Percentiles rank a stretch among this genome's conserved stretches.
These are phyloP conservation scores for Eupsittula cactorum DNA, from an alignment of 2,113 vertebrate genomes.

Conservation along the genomic window DNA sequence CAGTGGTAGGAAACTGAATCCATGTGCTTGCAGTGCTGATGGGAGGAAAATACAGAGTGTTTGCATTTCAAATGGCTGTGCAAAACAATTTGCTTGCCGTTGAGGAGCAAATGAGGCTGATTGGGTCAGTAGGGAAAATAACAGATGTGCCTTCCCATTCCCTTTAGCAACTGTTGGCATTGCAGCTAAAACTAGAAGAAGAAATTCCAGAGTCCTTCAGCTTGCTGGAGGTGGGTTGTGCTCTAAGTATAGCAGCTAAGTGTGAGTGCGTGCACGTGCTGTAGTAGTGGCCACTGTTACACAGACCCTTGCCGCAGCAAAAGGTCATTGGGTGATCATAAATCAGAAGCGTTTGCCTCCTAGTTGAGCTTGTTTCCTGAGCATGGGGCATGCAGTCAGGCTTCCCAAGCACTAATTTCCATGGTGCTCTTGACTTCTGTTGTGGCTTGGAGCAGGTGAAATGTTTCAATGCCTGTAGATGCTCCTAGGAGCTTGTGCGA, in stretches of 20 bases:
- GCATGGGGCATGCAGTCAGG: accelerated
- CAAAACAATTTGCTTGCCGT: neutral
- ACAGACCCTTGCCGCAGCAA: accelerated
- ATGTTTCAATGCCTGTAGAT: neutral
- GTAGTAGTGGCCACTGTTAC: neutral
- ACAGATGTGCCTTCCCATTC: neutral
- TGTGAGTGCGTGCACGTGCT: neutral
- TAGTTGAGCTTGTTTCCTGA: neutral
- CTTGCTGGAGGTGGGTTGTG: neutral
- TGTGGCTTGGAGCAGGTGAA: neutral
- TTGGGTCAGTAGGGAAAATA: neutral
- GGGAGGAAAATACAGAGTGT: neutral
- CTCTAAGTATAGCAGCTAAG: neutral
- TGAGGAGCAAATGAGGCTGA: neutral
- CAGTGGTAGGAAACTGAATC: neutral
- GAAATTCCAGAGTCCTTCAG: neutral
- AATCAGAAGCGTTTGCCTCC: neutral
- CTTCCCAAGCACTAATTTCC: accelerated
- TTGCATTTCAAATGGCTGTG: neutral
- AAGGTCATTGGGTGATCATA: neutral
- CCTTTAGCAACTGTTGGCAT: neutral
- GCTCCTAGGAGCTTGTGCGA: neutral
- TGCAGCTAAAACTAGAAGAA: neutral
- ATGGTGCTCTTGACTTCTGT: neutral
- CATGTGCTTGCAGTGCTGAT: neutral